A percentile compares a stretch with the other conserved stretches of the same genome.
Conservation (phyloP, 2,113 vertebrate species). For the Rhinopomastus cyanomelas region DNA sequence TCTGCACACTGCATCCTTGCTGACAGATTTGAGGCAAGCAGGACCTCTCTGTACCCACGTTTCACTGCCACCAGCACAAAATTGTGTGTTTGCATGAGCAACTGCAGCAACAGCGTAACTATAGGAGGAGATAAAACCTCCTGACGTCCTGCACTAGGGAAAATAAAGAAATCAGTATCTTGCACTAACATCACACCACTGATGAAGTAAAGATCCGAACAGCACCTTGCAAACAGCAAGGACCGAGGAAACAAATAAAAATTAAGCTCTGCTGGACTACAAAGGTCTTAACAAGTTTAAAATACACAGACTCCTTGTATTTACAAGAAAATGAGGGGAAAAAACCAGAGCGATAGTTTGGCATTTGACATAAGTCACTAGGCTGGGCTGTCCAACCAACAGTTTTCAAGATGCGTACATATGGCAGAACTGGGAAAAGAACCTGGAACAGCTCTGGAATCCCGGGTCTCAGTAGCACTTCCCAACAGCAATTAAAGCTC, state of each 20-base stretch:
- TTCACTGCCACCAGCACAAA: background rate
- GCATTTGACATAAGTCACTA: background rate
- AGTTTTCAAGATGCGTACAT: constrained; percentile 28
- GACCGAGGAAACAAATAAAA: background rate
- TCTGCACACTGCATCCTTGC: background rate
- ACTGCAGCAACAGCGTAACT: background rate
- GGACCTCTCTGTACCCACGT: background rate
- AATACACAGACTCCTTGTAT: background rate
- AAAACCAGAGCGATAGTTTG: background rate
- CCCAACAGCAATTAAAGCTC: background rate
- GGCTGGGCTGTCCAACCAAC: background rate
- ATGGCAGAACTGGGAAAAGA: background rate
- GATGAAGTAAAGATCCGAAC: background rate
- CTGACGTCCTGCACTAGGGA: background rate
- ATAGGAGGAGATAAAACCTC: background rate
- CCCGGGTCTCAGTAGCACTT: background rate
- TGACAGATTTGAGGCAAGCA: background rate
- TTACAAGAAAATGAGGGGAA: background rate
- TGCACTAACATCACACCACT: background rate
- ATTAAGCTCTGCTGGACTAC: background rate
- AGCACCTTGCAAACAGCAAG: background rate
- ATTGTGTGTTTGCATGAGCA: background rate
- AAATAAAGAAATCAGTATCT: accelerated
- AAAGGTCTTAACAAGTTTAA: constrained; percentile 25
- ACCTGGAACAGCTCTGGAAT: background rate